These are phyloP conservation scores for Vanessa atalanta DNA, from an alignment of 1,140 invertebrate species.

Conservation along the genomic window DNA sequence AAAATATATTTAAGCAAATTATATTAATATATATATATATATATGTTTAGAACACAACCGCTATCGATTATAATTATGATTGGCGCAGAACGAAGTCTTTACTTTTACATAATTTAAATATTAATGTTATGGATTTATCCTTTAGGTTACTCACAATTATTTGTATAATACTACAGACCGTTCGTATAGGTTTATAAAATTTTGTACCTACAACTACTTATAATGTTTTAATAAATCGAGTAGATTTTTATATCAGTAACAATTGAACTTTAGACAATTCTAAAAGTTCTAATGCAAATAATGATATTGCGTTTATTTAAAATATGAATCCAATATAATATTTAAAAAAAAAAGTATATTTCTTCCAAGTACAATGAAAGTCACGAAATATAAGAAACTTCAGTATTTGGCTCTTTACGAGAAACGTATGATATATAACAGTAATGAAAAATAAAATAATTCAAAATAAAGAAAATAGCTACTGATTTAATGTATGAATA, in stretches of 20 bases:
- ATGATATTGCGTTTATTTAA: neutral
- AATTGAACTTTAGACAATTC: slow-evolving; percentile 12
- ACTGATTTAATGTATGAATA: too few relatives aligned
- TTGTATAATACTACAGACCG: neutral
- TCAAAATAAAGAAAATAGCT: too few relatives aligned
- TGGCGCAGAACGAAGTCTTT: neutral
- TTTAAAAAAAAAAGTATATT: too few relatives aligned
- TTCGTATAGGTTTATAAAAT: slow-evolving; percentile 12
- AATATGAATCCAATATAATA: neutral
- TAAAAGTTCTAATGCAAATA: neutral
- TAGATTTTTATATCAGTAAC: slow-evolving; percentile 27
- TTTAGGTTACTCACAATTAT: neutral
- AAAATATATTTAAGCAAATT: slow-evolving; percentile 15
- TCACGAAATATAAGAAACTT: too few relatives aligned
- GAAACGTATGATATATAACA: too few relatives aligned
- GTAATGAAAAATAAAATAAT: too few relatives aligned
- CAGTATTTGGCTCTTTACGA: too few relatives aligned
- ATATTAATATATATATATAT: neutral
- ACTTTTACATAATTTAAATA: neutral
- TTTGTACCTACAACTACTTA: slow-evolving; percentile 15
- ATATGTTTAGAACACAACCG: slow-evolving; percentile 22
- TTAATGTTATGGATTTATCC: neutral
- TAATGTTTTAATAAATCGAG: slow-evolving; percentile 8
- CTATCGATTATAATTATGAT: neutral
- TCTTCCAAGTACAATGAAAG: too few relatives aligned